Conservation (phyloP, 2,113 vertebrate species). For the Platycercus adscitus region DNA sequence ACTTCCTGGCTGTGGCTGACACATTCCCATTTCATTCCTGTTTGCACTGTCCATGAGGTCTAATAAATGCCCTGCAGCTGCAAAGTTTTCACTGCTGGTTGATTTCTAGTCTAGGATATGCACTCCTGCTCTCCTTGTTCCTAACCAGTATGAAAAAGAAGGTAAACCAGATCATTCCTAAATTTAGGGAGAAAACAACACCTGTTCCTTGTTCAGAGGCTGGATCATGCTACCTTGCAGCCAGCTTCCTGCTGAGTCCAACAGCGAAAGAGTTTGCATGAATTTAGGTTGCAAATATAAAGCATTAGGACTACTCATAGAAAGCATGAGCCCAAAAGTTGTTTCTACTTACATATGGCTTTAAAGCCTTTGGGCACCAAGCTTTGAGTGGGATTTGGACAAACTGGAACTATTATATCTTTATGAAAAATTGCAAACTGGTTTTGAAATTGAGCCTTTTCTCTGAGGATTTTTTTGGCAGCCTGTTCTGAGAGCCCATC, state of each 20-base stretch:
- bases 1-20: background rate
- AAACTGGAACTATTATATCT: background rate
- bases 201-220: background rate
- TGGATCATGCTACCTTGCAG: background rate
- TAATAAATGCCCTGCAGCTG: background rate
- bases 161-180: background rate
- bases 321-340: background rate
- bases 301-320: background rate
- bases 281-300: background rate
- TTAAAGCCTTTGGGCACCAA: background rate
- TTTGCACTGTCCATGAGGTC: background rate
- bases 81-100: background rate
- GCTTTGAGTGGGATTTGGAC: background rate
- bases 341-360: background rate
- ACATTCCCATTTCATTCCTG: background rate
- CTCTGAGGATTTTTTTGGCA: background rate
- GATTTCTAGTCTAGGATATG: background rate
- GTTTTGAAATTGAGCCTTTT: conserved; percentile 14
- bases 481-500: background rate
- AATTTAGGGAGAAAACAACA: background rate
- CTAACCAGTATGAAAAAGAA: background rate
- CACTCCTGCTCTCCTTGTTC: background rate
- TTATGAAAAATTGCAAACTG: background rate
- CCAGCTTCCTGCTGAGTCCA: background rate
- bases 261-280: background rate